A percentile compares a stretch with the other conserved stretches of the same genome.
phyloP scores from a whole-genome alignment of 2,888 invertebrate species.

The Arrhopalites spinosus region DNA sequence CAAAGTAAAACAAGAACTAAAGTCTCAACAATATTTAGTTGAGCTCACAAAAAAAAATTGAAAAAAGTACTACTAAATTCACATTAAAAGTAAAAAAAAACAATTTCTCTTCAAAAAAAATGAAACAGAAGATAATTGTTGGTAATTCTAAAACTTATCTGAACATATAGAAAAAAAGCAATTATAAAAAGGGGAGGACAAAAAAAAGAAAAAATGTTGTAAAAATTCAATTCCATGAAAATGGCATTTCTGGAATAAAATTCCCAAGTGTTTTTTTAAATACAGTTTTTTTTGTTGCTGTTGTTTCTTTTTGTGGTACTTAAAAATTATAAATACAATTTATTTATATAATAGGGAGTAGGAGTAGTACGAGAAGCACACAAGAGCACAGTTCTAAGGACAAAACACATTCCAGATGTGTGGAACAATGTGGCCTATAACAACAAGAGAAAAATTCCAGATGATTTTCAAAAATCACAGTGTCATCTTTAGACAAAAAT shows the following conservation, averaged over 20 bases:
- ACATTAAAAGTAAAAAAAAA: no score
- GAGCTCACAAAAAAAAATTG: no score
- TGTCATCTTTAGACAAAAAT: not conserved
- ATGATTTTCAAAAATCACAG: constrained; percentile 27
- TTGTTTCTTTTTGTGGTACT: not conserved
- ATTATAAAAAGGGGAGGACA: not conserved
- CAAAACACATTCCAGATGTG: constrained; percentile 32
- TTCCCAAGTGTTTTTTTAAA: not conserved
- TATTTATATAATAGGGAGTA: not conserved
- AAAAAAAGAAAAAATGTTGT: not conserved
- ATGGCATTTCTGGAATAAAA: not conserved
- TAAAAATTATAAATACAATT: not conserved
- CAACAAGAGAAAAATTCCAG: constrained; percentile 30
- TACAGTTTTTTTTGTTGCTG: not conserved
- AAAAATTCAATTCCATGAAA: not conserved
- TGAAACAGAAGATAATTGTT: not conserved
- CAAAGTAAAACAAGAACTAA: not conserved
- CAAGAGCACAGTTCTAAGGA: constrained; percentile 18
- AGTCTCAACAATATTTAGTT: not conserved
- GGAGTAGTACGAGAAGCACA: not conserved
- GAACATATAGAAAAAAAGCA: not conserved
- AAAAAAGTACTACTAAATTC: no score
- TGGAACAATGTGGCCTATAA: constrained; percentile 29
- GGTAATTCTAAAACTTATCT: not conserved
- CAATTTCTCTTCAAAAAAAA: no score